Evolutionary conservation across 37 sponge, comb jelly and placozoan genomes (phyloP).

Genomic region (Haliclona indistincta): DNA sequence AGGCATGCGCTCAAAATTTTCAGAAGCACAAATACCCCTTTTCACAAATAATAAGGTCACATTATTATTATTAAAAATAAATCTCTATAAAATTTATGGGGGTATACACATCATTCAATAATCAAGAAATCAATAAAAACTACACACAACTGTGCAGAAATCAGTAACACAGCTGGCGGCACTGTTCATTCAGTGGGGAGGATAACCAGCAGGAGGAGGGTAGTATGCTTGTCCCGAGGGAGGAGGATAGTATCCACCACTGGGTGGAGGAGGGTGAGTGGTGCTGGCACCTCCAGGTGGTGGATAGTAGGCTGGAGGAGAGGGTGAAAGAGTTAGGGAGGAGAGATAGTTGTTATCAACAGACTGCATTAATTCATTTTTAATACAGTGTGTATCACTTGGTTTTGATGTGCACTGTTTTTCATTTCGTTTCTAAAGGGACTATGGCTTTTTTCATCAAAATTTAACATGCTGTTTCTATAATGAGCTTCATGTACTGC

Average conservation of each 20-base stretch:
- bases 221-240: neutral
- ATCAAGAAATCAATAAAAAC: neutral
- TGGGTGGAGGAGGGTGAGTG: neutral
- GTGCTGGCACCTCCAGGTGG: neutral
- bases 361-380: neutral
- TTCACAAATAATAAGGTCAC: too few relatives aligned
- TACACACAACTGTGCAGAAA: neutral
- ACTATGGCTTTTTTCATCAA: too few relatives aligned
- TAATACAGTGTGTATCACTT: too few relatives aligned
- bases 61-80: too few relatives aligned
- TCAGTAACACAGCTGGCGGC: neutral
- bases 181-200: neutral
- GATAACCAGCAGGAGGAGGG: neutral
- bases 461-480: too few relatives aligned
- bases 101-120: neutral
- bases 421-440: too few relatives aligned
- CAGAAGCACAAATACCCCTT: too few relatives aligned
- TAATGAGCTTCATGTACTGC: too few relatives aligned
- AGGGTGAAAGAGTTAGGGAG: neutral
- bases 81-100: neutral
- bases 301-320: conserved; percentile 22
- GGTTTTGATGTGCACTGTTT: too few relatives aligned
- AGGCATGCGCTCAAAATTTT: too few relatives aligned
- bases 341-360: neutral
- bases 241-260: conserved; percentile 11